phyloP scores from a whole-genome alignment of 2,113 vertebrate genomes.

The Prietella phreatophila region DNA sequence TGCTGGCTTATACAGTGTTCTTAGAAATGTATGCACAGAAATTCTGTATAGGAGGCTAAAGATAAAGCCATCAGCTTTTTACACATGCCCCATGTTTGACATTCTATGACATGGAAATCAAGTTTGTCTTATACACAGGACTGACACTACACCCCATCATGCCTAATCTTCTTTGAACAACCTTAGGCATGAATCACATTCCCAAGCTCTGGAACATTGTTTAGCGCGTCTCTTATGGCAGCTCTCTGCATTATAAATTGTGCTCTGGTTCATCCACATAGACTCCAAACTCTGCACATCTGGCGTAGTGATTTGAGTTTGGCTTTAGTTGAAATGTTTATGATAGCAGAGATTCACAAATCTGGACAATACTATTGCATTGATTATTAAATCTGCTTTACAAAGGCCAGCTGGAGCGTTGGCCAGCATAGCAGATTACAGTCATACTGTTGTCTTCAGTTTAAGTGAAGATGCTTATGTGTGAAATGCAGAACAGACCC shows the following conservation, averaged over 20 bases:
- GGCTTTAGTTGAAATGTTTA: slow-evolving; percentile 40
- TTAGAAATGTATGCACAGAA: slow-evolving; percentile 42
- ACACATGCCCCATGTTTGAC: neutral
- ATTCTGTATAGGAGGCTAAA: slow-evolving; percentile 22
- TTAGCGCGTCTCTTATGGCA: neutral
- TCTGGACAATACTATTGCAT: slow-evolving; percentile 21
- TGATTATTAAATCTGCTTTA: slow-evolving; percentile 20
- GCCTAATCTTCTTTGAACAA: slow-evolving; percentile 14
- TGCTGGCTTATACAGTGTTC: slow-evolving; percentile 64
- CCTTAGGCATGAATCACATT: slow-evolving; percentile 22
- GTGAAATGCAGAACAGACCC: slow-evolving; percentile 1
- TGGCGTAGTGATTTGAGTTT: slow-evolving; percentile 1
- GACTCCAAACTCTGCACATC: slow-evolving; percentile 42
- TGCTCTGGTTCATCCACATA: slow-evolving; percentile 18
- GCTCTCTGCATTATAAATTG: slow-evolving; percentile 41
- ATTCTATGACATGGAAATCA: neutral
- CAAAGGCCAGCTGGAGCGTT: neutral
- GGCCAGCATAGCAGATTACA: neutral
- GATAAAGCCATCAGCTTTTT: slow-evolving; percentile 12
- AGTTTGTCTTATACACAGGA: neutral
- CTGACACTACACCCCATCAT: neutral
- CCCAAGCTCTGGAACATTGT: slow-evolving; percentile 36
- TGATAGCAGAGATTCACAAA: slow-evolving; percentile 24
- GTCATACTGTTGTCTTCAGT: neutral
- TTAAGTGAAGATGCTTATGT: neutral